Percentiles rank a stretch among this genome's conserved stretches.
Conservation (phyloP, 2,797 vertebrate species). For the Acanthurus lineatus region DNA sequence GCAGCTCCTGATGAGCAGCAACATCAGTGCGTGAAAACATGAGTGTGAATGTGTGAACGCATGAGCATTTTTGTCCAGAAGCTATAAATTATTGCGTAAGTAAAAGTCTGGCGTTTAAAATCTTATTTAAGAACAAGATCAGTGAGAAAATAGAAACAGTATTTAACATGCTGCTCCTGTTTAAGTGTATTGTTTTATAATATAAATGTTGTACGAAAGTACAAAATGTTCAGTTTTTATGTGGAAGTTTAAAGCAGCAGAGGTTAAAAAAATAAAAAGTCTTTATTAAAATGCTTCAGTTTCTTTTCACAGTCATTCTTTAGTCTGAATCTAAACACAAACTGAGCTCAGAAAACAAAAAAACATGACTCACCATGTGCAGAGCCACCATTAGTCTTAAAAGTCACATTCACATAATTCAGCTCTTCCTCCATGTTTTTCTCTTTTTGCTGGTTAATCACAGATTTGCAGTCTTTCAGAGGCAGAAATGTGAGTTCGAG, state of each 20-base stretch:
- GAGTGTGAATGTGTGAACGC: too few species aligned
- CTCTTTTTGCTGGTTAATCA: not conserved
- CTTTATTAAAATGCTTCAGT: not conserved
- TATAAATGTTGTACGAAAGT: not conserved
- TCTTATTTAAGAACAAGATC: too few species aligned
- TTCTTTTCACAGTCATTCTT: too few species aligned
- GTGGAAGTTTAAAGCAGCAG: not conserved
- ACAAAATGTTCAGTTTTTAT: not conserved
- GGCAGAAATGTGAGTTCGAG: not conserved
- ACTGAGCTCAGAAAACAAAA: not conserved
- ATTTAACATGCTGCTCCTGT: not conserved
- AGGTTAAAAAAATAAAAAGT: not conserved
- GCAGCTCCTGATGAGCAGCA: too few species aligned
- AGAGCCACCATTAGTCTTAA: conserved; percentile 10
- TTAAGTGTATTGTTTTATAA: too few species aligned
- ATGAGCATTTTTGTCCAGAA: too few species aligned
- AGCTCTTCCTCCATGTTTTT: conserved; percentile 68
- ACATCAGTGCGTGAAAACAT: too few species aligned
- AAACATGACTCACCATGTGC: conserved; percentile 39
- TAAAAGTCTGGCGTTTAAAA: too few species aligned
- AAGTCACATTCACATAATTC: conserved; percentile 59
- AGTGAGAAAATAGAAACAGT: too few species aligned
- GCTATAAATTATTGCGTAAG: too few species aligned
- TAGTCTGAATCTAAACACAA: too few species aligned
- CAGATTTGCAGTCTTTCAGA: not conserved